Percentiles rank a stretch among this genome's conserved stretches.
phyloP scores from a whole-genome alignment of 2,797 vertebrate genomes.

The Denticeps clupeoides region DNA sequence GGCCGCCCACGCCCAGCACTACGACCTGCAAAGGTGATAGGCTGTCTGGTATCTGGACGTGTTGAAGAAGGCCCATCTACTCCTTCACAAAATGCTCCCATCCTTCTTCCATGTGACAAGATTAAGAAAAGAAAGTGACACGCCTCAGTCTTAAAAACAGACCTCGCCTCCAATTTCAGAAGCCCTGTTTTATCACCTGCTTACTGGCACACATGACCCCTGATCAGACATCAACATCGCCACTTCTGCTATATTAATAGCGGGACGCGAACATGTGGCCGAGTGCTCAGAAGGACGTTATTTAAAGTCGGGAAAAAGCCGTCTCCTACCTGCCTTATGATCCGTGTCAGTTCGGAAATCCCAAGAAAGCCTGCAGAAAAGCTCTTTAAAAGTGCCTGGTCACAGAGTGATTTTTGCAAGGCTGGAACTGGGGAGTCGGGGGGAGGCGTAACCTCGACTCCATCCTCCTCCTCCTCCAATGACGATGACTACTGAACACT shows the following conservation, averaged over 20 bases:
- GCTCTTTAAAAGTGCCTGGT: conserved; percentile 6
- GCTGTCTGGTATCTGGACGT: too few species aligned
- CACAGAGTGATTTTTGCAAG: too few species aligned
- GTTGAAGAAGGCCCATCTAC: not conserved
- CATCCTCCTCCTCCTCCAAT: conserved; percentile 22
- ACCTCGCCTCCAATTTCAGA: conserved; percentile 28
- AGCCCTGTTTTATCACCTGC: conserved; percentile 20
- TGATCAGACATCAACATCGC: conserved; percentile 17
- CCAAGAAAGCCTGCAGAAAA: not conserved
- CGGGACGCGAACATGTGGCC: conserved; percentile 10
- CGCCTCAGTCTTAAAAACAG: conserved; percentile 22
- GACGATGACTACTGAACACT: conserved; percentile 11
- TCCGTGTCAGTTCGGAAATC: conserved; percentile 4
- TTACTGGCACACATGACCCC: conserved; percentile 15
- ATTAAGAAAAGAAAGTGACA: conserved; percentile 13
- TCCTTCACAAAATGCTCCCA: not conserved
- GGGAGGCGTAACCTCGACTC: conserved; percentile 12
- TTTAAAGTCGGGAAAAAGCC: not conserved
- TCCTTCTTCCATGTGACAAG: conserved; percentile 19
- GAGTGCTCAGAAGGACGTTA: conserved; percentile 4
- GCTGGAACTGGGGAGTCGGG: too few species aligned
- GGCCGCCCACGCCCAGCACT: too few species aligned
- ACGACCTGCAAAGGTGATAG: too few species aligned
- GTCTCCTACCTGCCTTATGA: conserved; percentile 27
- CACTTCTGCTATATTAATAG: conserved; percentile 26